phyloP scores from a whole-genome alignment of 2,797 vertebrate species.

The Eulemur albifrons region DNA sequence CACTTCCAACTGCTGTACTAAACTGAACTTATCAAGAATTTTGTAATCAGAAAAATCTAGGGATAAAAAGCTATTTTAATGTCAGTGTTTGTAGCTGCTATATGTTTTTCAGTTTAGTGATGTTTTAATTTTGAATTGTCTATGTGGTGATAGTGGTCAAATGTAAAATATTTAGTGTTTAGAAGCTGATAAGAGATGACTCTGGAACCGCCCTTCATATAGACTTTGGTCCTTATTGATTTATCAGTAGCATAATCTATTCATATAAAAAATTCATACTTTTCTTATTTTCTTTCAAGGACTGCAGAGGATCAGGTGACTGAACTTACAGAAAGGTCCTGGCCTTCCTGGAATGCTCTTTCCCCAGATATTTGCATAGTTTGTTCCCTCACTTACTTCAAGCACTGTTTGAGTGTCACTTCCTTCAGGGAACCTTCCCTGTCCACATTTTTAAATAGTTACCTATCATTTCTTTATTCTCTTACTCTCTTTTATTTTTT shows the following conservation, averaged over 20 bases:
- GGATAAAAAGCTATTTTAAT: neutral
- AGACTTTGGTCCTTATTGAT: neutral
- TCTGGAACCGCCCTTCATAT: neutral
- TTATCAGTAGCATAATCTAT: neutral
- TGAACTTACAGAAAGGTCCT: neutral
- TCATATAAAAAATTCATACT: neutral
- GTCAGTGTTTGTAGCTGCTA: neutral
- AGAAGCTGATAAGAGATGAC: neutral
- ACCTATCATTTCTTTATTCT: neutral
- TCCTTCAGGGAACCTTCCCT: neutral
- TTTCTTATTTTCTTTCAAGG: neutral
- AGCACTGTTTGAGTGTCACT: neutral
- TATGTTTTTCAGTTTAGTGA: neutral
- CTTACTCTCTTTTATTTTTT: neutral
- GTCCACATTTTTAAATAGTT: neutral
- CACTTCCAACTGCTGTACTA: neutral
- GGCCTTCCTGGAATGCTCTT: neutral
- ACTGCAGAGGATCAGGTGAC: neutral
- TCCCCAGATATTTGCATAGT: neutral
- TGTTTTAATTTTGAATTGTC: neutral
- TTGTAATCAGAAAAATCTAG: neutral
- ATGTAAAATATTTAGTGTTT: neutral
- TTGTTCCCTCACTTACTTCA: neutral
- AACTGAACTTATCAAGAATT: conserved; percentile 7
- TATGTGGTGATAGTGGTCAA: neutral